Evolutionary conservation across 2,797 vertebrate genomes (phyloP), one percentile per base, ranked within the genome.

Genomic region (Intellagama lesueurii): DNA sequence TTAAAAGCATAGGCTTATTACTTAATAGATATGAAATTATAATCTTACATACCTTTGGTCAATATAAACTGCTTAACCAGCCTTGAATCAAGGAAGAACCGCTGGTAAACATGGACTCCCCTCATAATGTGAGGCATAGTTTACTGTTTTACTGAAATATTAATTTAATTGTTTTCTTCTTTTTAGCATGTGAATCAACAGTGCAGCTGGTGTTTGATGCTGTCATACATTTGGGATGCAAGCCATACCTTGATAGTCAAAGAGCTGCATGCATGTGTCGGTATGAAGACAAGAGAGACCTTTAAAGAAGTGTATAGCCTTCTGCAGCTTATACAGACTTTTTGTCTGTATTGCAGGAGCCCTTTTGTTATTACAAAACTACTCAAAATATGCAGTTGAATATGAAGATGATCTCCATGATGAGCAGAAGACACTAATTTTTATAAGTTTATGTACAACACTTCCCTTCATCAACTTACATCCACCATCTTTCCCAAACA

Each of bases 241-340:
- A 99, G 82, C 99, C 99, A 0, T 99, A 99, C 96, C 96, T 99
- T 97, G 99, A 99, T 92, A 99, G 99, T 92, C 99, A 99, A 94
- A 97, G 98, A 86, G 98, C 97, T 1, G 98, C 98, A 0, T 99
- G 99, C 32, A 96, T 97, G 90, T 99, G 99, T 94, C 98, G 3
- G 9, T 98, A 98, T 0, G 98, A 99, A 94, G 94, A 97, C 49
- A 99, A 98, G 91, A 96, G 83, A 16, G 99, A 99, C 68, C 97
- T 99, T 89, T 99, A 95, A 98, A 69, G 7, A 22, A 94, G 94
- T 89, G 68, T 24, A 0, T 0, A 12, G 19, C 66, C 28, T 82
- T 5, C 44, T 80, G 17, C 30, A 26, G n/a, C 56, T 56, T 56
- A n/a, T 80, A 56, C 40, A 68, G 78, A 89, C 44, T 56, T 56